Evolutionary conservation across 2,888 invertebrate species (phyloP), one percentile per base, ranked within the genome.

Genomic region (Eucera pruinosa): DNA sequence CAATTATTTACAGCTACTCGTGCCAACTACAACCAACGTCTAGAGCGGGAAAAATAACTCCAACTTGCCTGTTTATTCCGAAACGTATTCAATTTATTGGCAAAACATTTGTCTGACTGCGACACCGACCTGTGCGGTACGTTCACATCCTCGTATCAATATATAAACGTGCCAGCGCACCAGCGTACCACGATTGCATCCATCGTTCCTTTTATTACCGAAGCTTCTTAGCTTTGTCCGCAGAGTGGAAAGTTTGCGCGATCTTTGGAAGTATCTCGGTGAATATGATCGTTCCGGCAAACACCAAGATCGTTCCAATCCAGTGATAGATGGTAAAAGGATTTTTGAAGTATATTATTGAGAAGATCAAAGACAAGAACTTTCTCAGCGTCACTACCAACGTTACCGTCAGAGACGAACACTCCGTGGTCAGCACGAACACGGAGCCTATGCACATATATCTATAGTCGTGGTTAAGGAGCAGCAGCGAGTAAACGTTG

Each of bases 311-410:
- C 0, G 99, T 97, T 5, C 99, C 99, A 45, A 97, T 88, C 97
- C 98, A 98, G 91, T 99, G 99, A 54, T 95, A 95, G 0, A 95
- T 9, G 0, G 98, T 99, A 90, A 99, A 99, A 0, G 97, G 96
- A 93, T 99, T 99, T 86, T 95, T 94, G 91, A 99, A 99, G 92
- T 98, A 98, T 58, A 97, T 87, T 84, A 99, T 98, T 0, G 99
- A 99, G 90, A 99, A 96, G n/a, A 99, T 92, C 43, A 99, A 93
- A 0, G 98, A 98, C 39, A 97, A 94, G 90, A 99, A 99, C 93
- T 99, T 99, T 60, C 99, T 94, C 66, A 99, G 93, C 0, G 99
- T 99, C 36, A 99, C 96, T 0, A 99, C 98, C 84, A 99, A 93
- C 0, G 99, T 99, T 1, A 99, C 98, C 0, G 98, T 98, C 52